phyloP scores from a whole-genome alignment of 2,113 vertebrate species.

The Corythornis madagascariensis region DNA sequence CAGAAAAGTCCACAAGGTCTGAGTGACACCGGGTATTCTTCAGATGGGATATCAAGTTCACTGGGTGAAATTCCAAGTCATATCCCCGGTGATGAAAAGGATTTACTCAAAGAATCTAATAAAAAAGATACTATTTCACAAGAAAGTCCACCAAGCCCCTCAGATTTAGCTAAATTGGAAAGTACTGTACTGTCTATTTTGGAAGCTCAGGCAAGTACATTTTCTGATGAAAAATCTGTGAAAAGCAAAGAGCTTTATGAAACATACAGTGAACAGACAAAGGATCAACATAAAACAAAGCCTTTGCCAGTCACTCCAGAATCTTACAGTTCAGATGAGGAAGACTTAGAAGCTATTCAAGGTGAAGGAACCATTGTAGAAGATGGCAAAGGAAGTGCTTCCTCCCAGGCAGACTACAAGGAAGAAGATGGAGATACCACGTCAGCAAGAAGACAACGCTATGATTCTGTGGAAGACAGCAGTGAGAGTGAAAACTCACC shows the following conservation, averaged over 20 bases:
- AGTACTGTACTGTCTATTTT: constrained; percentile 94
- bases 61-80: constrained; percentile 84
- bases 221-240: constrained; percentile 67
- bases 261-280: constrained; percentile 64
- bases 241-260: constrained; percentile 68
- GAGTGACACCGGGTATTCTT: constrained; percentile 86
- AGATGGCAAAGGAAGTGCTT: constrained; percentile 54
- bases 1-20: constrained; percentile 85
- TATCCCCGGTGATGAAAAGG: constrained; percentile 80
- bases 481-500: constrained; percentile 91
- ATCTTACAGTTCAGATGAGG: constrained; percentile 83
- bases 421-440: constrained; percentile 66
- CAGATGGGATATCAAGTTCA: constrained; percentile 84
- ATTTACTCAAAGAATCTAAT: constrained; percentile 76
- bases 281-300: constrained; percentile 79
- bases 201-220: constrained; percentile 83
- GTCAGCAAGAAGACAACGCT: constrained; percentile 71
- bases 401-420: constrained; percentile 54
- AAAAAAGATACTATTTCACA: constrained; percentile 78
- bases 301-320: constrained; percentile 78
- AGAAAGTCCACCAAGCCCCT: constrained; percentile 89
- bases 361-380: constrained; percentile 45
- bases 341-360: constrained; percentile 72
- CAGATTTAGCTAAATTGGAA: constrained; percentile 92
- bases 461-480: constrained; percentile 85